phyloP scores from a whole-genome alignment of 2,113 vertebrate species.

The Connochaetes taurinus region DNA sequence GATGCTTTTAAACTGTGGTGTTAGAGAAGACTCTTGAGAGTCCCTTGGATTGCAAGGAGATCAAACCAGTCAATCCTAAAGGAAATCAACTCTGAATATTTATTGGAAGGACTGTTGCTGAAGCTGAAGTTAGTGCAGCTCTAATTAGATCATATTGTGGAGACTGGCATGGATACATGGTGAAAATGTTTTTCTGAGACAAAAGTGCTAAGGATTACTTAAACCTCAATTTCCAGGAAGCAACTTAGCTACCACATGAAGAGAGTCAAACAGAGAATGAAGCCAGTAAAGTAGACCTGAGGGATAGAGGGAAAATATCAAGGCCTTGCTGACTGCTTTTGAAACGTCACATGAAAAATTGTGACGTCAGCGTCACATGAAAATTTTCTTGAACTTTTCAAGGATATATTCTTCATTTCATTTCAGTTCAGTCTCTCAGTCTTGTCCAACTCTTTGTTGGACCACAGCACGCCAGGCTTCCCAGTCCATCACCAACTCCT shows the following conservation, averaged over 20 bases:
- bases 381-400: not conserved
- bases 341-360: not conserved
- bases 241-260: not conserved
- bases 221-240: not conserved
- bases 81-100: not conserved
- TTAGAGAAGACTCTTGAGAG: not conserved
- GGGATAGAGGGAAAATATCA: not conserved
- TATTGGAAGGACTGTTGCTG: not conserved
- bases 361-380: not conserved
- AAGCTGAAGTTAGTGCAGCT: not conserved
- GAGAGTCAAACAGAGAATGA: not conserved
- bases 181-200: not conserved
- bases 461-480: rapidly evolving
- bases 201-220: not conserved
- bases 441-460: not conserved
- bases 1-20: not conserved
- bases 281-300: not conserved
- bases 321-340: not conserved
- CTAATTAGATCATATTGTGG: not conserved
- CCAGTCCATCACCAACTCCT: not conserved
- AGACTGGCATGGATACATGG: not conserved
- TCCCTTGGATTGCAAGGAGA: not conserved
- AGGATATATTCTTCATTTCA: not conserved
- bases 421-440: not conserved
- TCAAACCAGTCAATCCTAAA: not conserved